A percentile compares a stretch with the other conserved stretches of the same genome.
These are phyloP conservation scores for Cossypha dichroa DNA, from an alignment of 2,797 vertebrate genomes.

Conservation along the genomic window DNA sequence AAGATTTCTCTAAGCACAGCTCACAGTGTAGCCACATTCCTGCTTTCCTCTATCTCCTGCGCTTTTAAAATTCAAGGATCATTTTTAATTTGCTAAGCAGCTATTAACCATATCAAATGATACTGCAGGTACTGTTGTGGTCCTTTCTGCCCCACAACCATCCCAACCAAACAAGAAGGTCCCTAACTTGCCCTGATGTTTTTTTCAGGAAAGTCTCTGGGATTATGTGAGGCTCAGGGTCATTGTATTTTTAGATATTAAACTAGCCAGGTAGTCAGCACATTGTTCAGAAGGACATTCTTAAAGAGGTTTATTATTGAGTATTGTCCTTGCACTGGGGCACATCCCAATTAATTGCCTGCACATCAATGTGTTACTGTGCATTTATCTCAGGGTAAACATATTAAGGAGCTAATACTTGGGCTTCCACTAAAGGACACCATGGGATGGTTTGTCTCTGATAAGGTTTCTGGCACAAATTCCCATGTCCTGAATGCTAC, in stretches of 20 bases:
- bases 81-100: not conserved
- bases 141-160: not conserved
- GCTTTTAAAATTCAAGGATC: not conserved
- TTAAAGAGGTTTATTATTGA: not conserved
- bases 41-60: not conserved
- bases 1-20: not conserved
- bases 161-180: not conserved
- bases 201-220: not conserved
- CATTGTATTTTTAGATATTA: not conserved
- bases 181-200: not conserved
- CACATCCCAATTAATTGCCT: not conserved
- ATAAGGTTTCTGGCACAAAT: slow-evolving; percentile 35
- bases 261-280: not conserved
- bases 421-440: not conserved
- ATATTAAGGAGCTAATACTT: slow-evolving; percentile 23
- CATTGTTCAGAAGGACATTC: not conserved
- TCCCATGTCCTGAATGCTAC: not conserved
- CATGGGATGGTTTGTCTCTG: not conserved
- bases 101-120: not conserved
- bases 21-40: not conserved
- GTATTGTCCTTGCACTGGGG: slow-evolving; percentile 24
- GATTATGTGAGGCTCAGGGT: not conserved
- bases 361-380: not conserved
- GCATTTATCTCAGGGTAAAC: slow-evolving; percentile 34
- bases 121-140: not conserved